These are phyloP conservation scores for Mobula hypostoma DNA, from an alignment of 2,113 vertebrate species.

Conservation along the genomic window DNA sequence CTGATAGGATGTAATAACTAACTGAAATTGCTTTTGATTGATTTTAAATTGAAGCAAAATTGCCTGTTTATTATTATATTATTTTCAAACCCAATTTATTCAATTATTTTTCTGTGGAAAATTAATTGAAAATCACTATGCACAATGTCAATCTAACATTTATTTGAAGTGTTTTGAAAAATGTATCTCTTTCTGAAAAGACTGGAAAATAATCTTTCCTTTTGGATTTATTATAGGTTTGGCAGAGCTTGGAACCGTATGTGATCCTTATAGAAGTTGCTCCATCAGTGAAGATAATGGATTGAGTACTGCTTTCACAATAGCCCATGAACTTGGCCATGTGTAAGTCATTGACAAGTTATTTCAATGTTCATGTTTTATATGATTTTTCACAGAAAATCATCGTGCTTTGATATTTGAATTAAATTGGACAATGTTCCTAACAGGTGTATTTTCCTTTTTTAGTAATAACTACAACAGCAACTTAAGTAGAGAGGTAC, in stretches of 20 bases:
- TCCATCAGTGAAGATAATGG: slow-evolving; percentile 96
- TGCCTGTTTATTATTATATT: not conserved
- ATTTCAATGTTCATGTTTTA: not conserved
- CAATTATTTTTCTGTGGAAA: not conserved
- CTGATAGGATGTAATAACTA: not conserved
- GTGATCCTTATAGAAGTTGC: slow-evolving; percentile 91
- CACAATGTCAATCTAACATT: not conserved
- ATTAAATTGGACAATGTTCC: not conserved
- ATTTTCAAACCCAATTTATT: not conserved
- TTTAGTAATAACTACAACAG: too few relatives aligned
- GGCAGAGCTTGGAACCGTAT: slow-evolving; percentile 91
- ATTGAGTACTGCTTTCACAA: slow-evolving; percentile 92
- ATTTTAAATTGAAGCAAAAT: not conserved
- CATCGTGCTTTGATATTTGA: not conserved
- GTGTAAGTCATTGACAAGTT: slow-evolving; percentile 70
- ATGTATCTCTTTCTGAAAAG: not conserved
- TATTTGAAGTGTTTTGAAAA: not conserved
- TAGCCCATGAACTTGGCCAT: slow-evolving; percentile 94
- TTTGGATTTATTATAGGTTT: slow-evolving; percentile 63
- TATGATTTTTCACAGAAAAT: not conserved
- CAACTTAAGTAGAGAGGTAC: too few relatives aligned
- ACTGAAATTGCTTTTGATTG: not conserved
- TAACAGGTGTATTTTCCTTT: not conserved
- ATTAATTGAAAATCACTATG: not conserved
- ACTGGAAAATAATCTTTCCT: not conserved